A percentile compares a stretch with the other conserved stretches of the same genome.
Conservation (phyloP, 2,113 vertebrate genomes). For the Larimichthys polyactis region DNA sequence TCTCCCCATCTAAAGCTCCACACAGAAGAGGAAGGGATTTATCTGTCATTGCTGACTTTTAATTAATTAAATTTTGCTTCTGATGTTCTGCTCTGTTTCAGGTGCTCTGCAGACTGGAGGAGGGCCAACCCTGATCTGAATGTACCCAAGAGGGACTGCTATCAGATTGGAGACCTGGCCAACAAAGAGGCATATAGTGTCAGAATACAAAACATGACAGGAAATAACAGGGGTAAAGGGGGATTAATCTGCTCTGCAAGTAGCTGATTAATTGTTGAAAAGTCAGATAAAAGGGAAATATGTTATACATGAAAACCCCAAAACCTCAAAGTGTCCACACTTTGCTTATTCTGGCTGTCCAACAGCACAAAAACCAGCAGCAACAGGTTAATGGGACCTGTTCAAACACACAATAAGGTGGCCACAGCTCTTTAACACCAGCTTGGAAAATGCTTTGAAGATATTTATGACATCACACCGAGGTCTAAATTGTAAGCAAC, state of each 20-base stretch:
- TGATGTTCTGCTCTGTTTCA: not conserved
- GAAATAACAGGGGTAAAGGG: not conserved
- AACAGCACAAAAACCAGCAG: not conserved
- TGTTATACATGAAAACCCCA: not conserved
- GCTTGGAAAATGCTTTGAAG: conserved; percentile 44
- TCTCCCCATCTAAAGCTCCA: not conserved
- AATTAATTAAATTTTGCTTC: not conserved
- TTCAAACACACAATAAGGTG: conserved; percentile 52
- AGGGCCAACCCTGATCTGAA: not conserved
- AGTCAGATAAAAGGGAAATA: not conserved
- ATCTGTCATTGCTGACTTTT: not conserved
- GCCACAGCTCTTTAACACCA: conserved; percentile 53
- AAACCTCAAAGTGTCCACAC: not conserved
- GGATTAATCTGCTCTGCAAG: not conserved
- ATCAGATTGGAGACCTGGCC: not conserved
- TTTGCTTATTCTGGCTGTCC: not conserved
- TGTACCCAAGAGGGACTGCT: not conserved
- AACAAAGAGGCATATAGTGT: not conserved
- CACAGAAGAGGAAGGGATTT: not conserved
- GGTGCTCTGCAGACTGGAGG: too few species aligned
- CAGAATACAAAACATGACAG: not conserved
- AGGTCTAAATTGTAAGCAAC: conserved; percentile 55
- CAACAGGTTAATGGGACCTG: conserved; percentile 37
- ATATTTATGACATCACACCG: conserved; percentile 51
- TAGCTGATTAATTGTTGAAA: too few species aligned